Base-by-base conservation (phyloP, 2,888 invertebrate genomes). In the Corbicula japonica region DNA sequence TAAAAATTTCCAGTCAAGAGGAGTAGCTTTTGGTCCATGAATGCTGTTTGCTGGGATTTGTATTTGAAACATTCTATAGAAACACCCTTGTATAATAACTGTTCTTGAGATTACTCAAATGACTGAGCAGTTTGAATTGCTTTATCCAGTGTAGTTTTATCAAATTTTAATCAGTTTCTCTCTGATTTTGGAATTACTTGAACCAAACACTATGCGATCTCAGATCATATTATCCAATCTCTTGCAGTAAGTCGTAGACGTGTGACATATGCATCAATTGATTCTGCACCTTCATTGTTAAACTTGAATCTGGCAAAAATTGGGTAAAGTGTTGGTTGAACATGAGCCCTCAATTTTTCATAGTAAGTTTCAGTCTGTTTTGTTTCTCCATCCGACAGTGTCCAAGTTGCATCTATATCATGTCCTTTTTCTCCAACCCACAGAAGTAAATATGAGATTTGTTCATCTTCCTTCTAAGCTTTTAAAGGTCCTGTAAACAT, bases 401-500 rank as follows among this genome's bases (percentile, higher is more conserved):
- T n/a, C 15, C 46, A 38, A n/a, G n/a, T 68, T 60, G 54, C 52
- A 4, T 50, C 54, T 23, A 48, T 72, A 18, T 50, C 38, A 1
- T 58, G 2, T 0, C 74, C 63, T 10, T 69, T 73, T 10, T 76
- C 74, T 15, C 79, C 65, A 15, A 70, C 52, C 79, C 69, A 75
- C 10, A 75, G 15, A 8, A 78, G 34, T 18, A 78, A n/a, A n/a
- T n/a, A n/a, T n/a, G n/a, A n/a, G n/a, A n/a, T n/a, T n/a, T n/a
- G n/a, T n/a, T n/a, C n/a, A n/a, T n/a, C n/a, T n/a, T n/a, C n/a
- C n/a, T n/a, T n/a, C n/a, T n/a, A n/a, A n/a, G n/a, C n/a, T n/a
- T n/a, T n/a, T n/a, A n/a, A n/a, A n/a, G n/a, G n/a, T n/a, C n/a
- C n/a, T n/a, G n/a, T n/a, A n/a, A n/a, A n/a, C n/a, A n/a, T n/a